Conservation (phyloP, 2,888 invertebrate genomes). For the Tetramorium bicarinatum region DNA sequence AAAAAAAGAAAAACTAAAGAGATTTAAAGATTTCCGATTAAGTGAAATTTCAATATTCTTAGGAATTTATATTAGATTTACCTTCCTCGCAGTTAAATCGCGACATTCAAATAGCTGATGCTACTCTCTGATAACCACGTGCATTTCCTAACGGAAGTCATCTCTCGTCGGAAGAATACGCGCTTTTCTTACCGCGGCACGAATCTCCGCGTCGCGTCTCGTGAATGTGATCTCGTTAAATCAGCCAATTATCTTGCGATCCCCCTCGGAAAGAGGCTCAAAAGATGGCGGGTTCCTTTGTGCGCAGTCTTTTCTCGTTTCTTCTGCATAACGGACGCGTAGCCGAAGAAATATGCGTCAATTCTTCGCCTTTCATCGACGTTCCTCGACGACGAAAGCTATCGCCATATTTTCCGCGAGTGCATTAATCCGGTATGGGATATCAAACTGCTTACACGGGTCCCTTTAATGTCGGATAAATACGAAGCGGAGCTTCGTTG, state of each 20-base stretch:
- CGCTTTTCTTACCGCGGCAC: background rate
- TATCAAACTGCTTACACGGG: conserved; percentile 9
- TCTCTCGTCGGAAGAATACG: background rate
- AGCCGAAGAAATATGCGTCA: conserved; percentile 68
- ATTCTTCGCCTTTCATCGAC: conserved; percentile 70
- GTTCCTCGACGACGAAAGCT: conserved; percentile 59
- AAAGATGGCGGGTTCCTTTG: conserved; percentile 42
- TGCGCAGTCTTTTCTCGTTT: conserved; percentile 52
- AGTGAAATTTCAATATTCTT: background rate
- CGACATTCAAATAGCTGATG: background rate
- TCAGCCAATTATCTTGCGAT: conserved; percentile 61
- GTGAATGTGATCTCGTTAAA: conserved; percentile 57
- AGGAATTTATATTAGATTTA: conserved; percentile 8
- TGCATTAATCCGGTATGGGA: conserved; percentile 68
- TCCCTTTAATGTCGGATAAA: conserved; percentile 28
- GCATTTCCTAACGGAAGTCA: background rate
- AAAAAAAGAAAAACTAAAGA: background rate
- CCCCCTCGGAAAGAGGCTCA: conserved; percentile 39
- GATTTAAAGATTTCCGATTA: background rate
- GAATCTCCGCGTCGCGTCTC: background rate
- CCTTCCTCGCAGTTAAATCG: background rate
- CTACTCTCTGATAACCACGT: background rate
- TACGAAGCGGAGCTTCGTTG: background rate
- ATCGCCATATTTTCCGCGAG: conserved; percentile 55
- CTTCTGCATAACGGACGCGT: conserved; percentile 43